Evolutionary conservation across 1,140 invertebrate genomes (phyloP), one percentile per base, ranked within the genome.

Genomic region (Cecropterus lyciades): DNA sequence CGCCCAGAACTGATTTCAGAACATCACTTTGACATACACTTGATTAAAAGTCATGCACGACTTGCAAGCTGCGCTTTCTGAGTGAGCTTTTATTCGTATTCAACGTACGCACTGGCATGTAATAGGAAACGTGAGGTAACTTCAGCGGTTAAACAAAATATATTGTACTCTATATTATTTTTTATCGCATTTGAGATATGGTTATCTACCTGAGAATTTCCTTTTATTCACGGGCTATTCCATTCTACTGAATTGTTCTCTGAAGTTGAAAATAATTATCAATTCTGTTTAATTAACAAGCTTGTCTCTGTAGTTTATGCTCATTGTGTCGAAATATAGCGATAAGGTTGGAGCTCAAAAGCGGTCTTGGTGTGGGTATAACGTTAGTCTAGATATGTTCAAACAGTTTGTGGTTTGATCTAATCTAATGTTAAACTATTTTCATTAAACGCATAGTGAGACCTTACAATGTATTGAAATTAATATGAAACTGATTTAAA

Each of bases 1-100:
- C 40, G 96, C 96, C 97, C 97, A 98, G 89, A 98, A 97, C 96
- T 98, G 93, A 55, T 91, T 30, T 46, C 67, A 69, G 33, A 66
- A 65, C 62, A 67, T 48, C 53, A 65, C 16, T 33, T 65, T 60
- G 37, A 62, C 78, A 77, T 60, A 55, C 59, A 33, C 37, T 67
- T 77, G 72, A 83, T 81, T 80, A 78, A 80, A 86, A 83, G 81
- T 79, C 80, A 88, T 78, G 85, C 84, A 86, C 80, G 85, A 83
- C 42, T 69, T 76, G 62, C 74, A 64, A 59, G 53, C 60, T 57
- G 65, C 70, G 65, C 65, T 69, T 66, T 49, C 57, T 65, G 37
- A 57, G 43, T 20, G 75, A 84, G 82, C 82, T 78, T 72, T 79
- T 81, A 83, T 79, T 69, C 64, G 69, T 65, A 71, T 65, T 65